phyloP scores from a whole-genome alignment of 2,888 invertebrate genomes.

The Leptinotarsa rubiginosa region DNA sequence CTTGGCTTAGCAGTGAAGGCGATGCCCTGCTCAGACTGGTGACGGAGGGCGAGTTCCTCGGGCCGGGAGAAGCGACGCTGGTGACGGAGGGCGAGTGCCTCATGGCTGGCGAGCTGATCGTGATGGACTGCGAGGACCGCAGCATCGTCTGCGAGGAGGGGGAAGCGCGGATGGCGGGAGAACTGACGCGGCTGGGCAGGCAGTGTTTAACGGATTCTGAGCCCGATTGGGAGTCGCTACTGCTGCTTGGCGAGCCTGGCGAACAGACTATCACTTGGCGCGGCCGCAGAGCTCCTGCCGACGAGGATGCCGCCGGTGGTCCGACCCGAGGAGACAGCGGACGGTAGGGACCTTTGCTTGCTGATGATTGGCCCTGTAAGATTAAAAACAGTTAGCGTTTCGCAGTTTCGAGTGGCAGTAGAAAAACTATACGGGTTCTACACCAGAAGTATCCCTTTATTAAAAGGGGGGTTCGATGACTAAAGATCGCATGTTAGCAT shows the following conservation, averaged over 20 bases:
- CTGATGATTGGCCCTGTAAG: conserved; percentile 76
- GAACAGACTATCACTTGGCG: conserved; percentile 76
- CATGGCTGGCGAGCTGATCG: conserved; percentile 55
- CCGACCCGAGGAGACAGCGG: conserved; percentile 77
- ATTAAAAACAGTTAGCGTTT: too few relatives aligned
- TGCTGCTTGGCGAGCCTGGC: conserved; percentile 82
- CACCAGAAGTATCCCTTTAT: too few relatives aligned
- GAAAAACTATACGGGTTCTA: too few relatives aligned
- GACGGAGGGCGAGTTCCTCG: conserved; percentile 61
- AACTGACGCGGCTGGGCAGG: conserved; percentile 65
- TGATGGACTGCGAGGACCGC: conserved; percentile 62
- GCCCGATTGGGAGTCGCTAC: conserved; percentile 84
- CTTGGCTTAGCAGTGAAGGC: conserved; percentile 62
- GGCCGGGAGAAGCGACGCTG: conserved; percentile 47
- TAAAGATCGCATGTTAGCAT: too few relatives aligned
- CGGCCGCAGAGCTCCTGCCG: conserved; percentile 59
- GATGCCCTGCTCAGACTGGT: conserved; percentile 65
- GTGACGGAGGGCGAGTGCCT: conserved; percentile 54
- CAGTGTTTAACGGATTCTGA: conserved; percentile 80
- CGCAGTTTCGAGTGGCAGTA: too few relatives aligned
- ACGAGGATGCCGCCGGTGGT: conserved; percentile 67
- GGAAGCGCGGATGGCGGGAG: conserved; percentile 66
- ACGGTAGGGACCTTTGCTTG: conserved; percentile 79
- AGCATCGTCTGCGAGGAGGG: conserved; percentile 64
- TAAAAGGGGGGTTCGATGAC: too few relatives aligned